A percentile compares a stretch with the other conserved stretches of the same genome.
These are phyloP conservation scores for Epinephelus coioides DNA, from an alignment of 2,797 vertebrate species.

Conservation along the genomic window DNA sequence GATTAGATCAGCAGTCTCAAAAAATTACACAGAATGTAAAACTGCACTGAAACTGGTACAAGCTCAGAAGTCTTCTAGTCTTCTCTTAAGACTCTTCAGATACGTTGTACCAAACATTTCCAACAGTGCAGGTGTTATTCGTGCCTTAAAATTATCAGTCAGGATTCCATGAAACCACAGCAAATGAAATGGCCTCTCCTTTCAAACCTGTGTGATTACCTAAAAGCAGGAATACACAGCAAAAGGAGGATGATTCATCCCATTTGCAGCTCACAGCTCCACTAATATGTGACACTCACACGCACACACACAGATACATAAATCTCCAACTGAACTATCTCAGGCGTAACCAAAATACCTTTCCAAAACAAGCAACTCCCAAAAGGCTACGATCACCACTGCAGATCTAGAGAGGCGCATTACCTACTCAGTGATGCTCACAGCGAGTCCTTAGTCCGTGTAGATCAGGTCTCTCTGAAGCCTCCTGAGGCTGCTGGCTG, in stretches of 20 bases:
- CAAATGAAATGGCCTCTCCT: slow-evolving; percentile 5
- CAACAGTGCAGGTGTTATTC: slow-evolving; percentile 11
- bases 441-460: slow-evolving; percentile 35
- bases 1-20: slow-evolving; percentile 20
- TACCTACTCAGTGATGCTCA: slow-evolving; percentile 55
- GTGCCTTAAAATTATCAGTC: not conserved
- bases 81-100: not conserved
- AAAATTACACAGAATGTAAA: not conserved
- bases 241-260: slow-evolving; percentile 28
- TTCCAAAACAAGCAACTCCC: slow-evolving; percentile 64
- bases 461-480: slow-evolving; percentile 48
- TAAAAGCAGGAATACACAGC: slow-evolving; percentile 22
- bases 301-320: slow-evolving; percentile 15
- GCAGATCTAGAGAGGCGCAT: slow-evolving; percentile 13
- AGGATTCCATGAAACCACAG: not conserved
- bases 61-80: not conserved
- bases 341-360: slow-evolving; percentile 48
- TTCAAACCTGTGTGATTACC: slow-evolving; percentile 12
- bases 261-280: slow-evolving; percentile 26
- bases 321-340: slow-evolving; percentile 22
- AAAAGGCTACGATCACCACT: slow-evolving; percentile 23
- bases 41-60: not conserved
- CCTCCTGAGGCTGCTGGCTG: slow-evolving; percentile 35
- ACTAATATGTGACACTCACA: not conserved
- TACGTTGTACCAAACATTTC: not conserved